Evolutionary conservation across 1,140 invertebrate genomes (phyloP).

Genomic region (Papilio glaucus): DNA sequence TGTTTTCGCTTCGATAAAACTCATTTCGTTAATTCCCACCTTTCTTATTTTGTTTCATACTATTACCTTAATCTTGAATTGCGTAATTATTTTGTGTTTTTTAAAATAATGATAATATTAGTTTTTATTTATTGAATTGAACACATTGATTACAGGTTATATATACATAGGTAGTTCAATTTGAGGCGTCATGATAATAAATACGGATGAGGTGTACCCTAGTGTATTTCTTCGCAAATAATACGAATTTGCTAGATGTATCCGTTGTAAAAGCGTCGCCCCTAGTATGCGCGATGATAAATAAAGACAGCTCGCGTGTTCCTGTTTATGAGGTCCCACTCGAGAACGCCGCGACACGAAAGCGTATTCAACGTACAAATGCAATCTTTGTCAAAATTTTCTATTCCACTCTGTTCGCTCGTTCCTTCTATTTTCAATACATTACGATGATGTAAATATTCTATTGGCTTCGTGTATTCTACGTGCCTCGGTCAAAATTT

Average conservation of each 20-base stretch:
- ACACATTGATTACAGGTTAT: neutral
- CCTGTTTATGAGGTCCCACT: constrained; percentile 32
- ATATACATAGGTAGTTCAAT: too few relatives aligned
- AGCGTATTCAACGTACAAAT: constrained; percentile 37
- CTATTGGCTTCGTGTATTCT: constrained; percentile 11
- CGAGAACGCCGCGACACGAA: constrained; percentile 13
- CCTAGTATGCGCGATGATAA: constrained; percentile 26
- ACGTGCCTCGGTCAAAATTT: constrained; percentile 5
- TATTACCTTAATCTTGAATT: neutral
- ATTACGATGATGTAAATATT: constrained; percentile 35
- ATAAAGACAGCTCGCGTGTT: constrained; percentile 36
- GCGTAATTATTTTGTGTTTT: neutral
- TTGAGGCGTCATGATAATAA: constrained; percentile 18
- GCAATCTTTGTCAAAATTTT: constrained; percentile 35
- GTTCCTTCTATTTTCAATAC: constrained; percentile 28
- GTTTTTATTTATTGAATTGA: neutral
- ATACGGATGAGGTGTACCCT: constrained; percentile 2
- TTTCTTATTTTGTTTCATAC: too few relatives aligned
- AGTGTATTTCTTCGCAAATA: constrained; percentile 1
- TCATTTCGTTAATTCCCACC: too few relatives aligned
- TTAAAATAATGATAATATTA: neutral
- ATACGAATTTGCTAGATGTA: constrained; percentile 1
- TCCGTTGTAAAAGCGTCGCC: constrained; percentile 27
- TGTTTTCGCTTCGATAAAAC: too few relatives aligned
- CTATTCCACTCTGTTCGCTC: constrained; percentile 11